Conservation (phyloP, 2,113 vertebrate species). For the Pitta sordida region DNA sequence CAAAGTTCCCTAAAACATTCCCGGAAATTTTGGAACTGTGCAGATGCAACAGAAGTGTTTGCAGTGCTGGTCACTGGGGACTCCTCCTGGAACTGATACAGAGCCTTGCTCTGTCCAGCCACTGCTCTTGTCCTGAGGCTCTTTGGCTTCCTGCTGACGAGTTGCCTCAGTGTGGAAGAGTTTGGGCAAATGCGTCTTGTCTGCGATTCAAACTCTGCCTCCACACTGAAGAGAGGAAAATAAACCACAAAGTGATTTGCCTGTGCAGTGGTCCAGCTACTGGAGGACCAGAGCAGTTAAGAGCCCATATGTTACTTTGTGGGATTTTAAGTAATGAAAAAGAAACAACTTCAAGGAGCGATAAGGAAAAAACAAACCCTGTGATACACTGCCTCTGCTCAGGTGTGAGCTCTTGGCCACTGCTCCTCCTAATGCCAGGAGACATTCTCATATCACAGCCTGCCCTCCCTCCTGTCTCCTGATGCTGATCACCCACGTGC, state of each 20-base stretch:
- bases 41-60: neutral
- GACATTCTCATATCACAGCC: neutral
- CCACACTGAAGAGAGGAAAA: neutral
- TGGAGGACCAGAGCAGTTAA: neutral
- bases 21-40: neutral
- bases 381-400: neutral
- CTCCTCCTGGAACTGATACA: neutral
- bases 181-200: neutral
- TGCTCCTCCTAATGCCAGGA: neutral
- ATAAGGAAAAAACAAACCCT: neutral
- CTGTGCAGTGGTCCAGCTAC: neutral
- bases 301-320: neutral
- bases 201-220: neutral
- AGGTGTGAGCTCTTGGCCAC: neutral
- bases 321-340: neutral
- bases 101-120: neutral
- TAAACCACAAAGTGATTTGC: neutral
- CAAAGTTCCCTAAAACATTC: neutral
- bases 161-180: neutral
- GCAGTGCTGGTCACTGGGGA: neutral
- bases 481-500: neutral
- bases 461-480: neutral
- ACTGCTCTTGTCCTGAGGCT: neutral
- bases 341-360: neutral
- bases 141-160: neutral